Percentiles rank a stretch among this genome's conserved stretches.
Evolutionary conservation across 2,888 invertebrate species (phyloP).

Genomic region (Alitta virens): DNA sequence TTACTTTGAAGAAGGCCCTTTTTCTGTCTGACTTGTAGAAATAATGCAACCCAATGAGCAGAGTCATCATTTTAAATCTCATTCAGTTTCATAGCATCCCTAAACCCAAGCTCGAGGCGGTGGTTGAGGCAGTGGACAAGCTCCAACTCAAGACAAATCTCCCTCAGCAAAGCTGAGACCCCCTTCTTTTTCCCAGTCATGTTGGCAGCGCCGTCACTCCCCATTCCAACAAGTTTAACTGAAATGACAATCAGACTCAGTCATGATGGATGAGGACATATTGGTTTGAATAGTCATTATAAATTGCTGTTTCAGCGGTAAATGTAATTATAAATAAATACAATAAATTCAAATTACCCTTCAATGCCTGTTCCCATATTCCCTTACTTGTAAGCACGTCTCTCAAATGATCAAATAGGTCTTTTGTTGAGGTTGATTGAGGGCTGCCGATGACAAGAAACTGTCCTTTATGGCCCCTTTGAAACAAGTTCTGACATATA

Average conservation of each 20-base stretch:
- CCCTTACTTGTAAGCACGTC: no score
- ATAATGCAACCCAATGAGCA: not conserved
- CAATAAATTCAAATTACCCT: no score
- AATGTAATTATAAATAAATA: no score
- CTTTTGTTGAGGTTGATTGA: no score
- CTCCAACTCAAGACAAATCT: not conserved
- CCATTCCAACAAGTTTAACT: not conserved
- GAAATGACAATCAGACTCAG: no score
- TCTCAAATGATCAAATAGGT: no score
- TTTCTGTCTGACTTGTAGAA: not conserved
- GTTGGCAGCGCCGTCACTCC: not conserved
- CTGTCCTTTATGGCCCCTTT: not conserved
- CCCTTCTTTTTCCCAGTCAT: not conserved
- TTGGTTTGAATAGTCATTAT: no score
- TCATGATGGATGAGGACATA: no score
- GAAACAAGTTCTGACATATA: not conserved
- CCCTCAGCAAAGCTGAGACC: not conserved
- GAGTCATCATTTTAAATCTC: not conserved
- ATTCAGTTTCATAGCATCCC: not conserved
- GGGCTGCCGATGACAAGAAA: not conserved
- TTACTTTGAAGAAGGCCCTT: not conserved
- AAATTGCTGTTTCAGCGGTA: no score
- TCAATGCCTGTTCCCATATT: no score
- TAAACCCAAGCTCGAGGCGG: not conserved
- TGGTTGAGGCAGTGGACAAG: not conserved